Evolutionary conservation across 2,888 invertebrate genomes (phyloP).

Genomic region (Drosophila greeni): DNA sequence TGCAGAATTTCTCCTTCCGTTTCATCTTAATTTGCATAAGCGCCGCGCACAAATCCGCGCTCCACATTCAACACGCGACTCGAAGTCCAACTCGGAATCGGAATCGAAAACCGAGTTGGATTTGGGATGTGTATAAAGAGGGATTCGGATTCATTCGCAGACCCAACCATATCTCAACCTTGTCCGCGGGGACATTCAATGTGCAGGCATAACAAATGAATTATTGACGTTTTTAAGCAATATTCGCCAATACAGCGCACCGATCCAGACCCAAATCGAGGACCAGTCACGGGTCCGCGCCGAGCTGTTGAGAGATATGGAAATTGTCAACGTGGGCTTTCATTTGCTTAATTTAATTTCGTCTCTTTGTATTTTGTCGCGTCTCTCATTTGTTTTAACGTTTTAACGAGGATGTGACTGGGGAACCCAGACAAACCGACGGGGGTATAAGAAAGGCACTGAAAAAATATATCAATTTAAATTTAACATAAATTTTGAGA

Average conservation of each 20-base stretch:
- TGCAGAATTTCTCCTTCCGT: constrained; percentile 12
- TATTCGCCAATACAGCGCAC: constrained; percentile 76
- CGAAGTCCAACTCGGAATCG: constrained; percentile 9
- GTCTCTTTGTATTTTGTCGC: constrained; percentile 60
- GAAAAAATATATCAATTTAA: background rate
- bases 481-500: too few relatives aligned
- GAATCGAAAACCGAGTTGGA: background rate
- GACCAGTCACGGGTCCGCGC: constrained; percentile 18
- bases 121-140: background rate
- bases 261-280: constrained; percentile 32
- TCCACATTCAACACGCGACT: constrained; percentile 68
- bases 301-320: constrained; percentile 57
- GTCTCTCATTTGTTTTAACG: constrained; percentile 48
- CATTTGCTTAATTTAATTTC: constrained; percentile 75
- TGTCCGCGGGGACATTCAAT: constrained; percentile 73
- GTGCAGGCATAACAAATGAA: constrained; percentile 79
- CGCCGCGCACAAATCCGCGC: constrained; percentile 61
- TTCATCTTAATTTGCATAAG: constrained; percentile 70
- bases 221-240: constrained; percentile 79
- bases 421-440: constrained; percentile 26
- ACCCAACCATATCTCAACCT: constrained; percentile 69
- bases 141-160: background rate
- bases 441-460: constrained; percentile 18
- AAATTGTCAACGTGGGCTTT: constrained; percentile 75
- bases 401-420: constrained; percentile 41